phyloP scores from a whole-genome alignment of 35 echinoderm and acorn worm genomes.

The Eucidaris tribuloides region DNA sequence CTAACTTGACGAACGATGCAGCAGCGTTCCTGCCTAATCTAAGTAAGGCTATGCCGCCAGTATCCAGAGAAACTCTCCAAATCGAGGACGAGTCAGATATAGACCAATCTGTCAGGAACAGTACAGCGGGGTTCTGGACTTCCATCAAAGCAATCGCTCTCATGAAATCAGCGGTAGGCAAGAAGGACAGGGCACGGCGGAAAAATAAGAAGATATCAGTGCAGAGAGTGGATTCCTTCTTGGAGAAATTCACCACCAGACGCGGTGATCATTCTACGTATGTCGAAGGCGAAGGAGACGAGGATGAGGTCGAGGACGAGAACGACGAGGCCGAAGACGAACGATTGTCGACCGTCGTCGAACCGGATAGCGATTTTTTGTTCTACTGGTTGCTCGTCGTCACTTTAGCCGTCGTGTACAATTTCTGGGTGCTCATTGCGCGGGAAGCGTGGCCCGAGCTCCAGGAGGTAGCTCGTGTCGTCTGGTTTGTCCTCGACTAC shows the following conservation, averaged over 20 bases:
- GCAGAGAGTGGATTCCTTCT: conserved; percentile 54
- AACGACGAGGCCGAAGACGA: conserved; percentile 19
- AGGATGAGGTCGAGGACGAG: conserved; percentile 2
- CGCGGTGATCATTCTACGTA: neutral
- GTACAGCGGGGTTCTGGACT: neutral
- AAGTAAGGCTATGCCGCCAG: neutral
- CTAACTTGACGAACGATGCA: neutral
- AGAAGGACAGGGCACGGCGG: neutral
- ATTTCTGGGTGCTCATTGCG: conserved; percentile 78
- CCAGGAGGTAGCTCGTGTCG: neutral
- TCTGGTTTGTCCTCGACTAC: conserved; percentile 78
- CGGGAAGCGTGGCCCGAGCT: conserved; percentile 61
- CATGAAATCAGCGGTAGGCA: neutral
- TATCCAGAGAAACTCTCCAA: neutral
- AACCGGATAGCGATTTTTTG: conserved; percentile 68
- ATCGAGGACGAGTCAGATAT: neutral
- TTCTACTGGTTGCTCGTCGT: conserved; percentile 87
- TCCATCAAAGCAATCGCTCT: neutral
- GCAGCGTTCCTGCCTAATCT: neutral
- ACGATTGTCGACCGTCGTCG: conserved; percentile 4
- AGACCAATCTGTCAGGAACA: neutral
- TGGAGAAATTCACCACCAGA: conserved; percentile 54
- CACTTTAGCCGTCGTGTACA: conserved; percentile 65
- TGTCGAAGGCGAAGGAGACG: conserved; percentile 31
- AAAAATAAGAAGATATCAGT: neutral